A percentile compares a stretch with the other conserved stretches of the same genome.
Evolutionary conservation across 2,113 vertebrate genomes (phyloP).

Genomic region (Anguilla rostrata): DNA sequence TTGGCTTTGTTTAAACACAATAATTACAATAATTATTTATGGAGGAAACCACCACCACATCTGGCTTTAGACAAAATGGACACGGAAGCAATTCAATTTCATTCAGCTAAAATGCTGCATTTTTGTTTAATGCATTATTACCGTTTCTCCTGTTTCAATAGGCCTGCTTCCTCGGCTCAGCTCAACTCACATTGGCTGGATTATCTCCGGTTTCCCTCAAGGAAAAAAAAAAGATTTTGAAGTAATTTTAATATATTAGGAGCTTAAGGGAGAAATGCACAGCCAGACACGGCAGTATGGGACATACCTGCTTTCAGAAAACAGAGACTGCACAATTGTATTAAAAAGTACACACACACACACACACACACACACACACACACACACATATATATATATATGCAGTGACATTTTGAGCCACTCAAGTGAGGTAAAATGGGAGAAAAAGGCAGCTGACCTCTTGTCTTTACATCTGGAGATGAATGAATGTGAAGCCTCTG

Average conservation of each 20-base stretch:
- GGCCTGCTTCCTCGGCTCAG: constrained; percentile 11
- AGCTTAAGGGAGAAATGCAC: background rate
- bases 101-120: constrained; percentile 51
- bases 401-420: background rate
- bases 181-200: constrained; percentile 17
- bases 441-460: background rate
- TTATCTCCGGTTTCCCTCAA: constrained; percentile 6
- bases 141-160: background rate
- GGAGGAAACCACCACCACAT: constrained; percentile 55
- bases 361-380: too few relatives aligned
- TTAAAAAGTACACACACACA: too few relatives aligned
- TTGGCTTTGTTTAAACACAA: constrained; percentile 36
- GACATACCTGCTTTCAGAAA: background rate
- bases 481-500: background rate
- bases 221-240: background rate
- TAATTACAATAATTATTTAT: constrained; percentile 66
- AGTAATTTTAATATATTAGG: constrained; percentile 10
- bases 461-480: background rate
- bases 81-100: constrained; percentile 54
- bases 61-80: constrained; percentile 51
- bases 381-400: too few relatives aligned
- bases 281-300: background rate
- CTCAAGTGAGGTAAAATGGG: background rate
- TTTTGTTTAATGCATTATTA: constrained; percentile 13
- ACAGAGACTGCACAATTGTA: background rate